Conservation (phyloP, 2,797 vertebrate species). For the Hippopotamyrus pictus region DNA sequence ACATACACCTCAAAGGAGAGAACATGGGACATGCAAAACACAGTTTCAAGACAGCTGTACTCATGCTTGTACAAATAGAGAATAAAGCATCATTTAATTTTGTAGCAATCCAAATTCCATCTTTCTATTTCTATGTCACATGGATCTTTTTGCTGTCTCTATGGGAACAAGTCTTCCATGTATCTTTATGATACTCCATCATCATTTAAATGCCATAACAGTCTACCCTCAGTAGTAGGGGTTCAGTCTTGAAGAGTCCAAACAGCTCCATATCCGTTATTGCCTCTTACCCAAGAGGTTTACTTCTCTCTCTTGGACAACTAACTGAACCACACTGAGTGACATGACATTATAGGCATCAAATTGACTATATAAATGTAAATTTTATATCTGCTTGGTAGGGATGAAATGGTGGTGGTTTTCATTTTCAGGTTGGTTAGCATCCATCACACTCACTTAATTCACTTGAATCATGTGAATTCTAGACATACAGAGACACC, state of each 20-base stretch:
- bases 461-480: background rate
- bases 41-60: background rate
- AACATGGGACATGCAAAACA: background rate
- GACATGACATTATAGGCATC: background rate
- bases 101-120: background rate
- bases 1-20: background rate
- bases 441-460: background rate
- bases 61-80: background rate
- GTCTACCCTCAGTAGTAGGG: background rate
- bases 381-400: background rate
- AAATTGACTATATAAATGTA: conserved; percentile 2
- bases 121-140: background rate
- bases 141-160: background rate
- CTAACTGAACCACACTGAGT: background rate
- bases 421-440: background rate
- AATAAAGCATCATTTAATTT: background rate
- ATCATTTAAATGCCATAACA: background rate
- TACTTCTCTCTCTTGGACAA: background rate
- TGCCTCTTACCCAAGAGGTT: background rate
- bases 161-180: background rate
- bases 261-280: background rate
- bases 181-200: background rate
- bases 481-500: background rate
- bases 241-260: background rate
- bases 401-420: background rate